Evolutionary conservation across 2,113 vertebrate species (phyloP), one percentile per base, ranked within the genome.

Genomic region (Pelecanus crispus): DNA sequence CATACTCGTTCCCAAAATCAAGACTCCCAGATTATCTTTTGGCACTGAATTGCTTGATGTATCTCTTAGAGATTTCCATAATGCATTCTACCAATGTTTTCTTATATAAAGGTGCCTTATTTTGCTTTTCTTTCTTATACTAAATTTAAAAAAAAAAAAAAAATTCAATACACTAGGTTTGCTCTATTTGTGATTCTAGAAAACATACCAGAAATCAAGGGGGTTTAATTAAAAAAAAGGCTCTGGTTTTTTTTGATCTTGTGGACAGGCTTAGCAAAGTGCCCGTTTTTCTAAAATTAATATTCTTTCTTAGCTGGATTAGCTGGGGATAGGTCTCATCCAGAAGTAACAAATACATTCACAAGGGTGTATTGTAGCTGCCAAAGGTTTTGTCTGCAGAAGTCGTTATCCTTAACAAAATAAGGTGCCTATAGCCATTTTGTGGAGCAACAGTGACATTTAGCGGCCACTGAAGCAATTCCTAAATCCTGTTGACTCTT

Each of bases 401-500:
- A 89, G 29, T 26, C 31, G 32, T 34, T 7, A 40, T 52, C 53
- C 75, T 68, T 34, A 25, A 20, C 31, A 88, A 90, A 65, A 28
- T 5, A 31, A 66, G 55, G 20, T 55, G 29, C 67, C 56, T 53
- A 14, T 34, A 73, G 66, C 11, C 58, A 92, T 85, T 94, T 47
- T 63, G 77, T 94, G 83, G 88, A 94, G 83, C 95, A 96, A 97
- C 78, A 96, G 93, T 95, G 97, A 96, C 96, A 82, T 95, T 63
- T 45, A 96, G 95, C 91, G 96, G 96, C 88, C 66, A 21, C n/a
- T 62, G 28, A 47, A 82, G 56, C 63, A 93, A 94, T 38, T 88
- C 75, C 62, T 42, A 36, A 65, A 62, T 63, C 67, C 68, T 63
- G 5, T 34, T 65, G 84, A 20, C 55, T 70, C 19, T 52, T 63